Evolutionary conservation across 2,113 vertebrate genomes (phyloP).

Genomic region (Suncus etruscus): DNA sequence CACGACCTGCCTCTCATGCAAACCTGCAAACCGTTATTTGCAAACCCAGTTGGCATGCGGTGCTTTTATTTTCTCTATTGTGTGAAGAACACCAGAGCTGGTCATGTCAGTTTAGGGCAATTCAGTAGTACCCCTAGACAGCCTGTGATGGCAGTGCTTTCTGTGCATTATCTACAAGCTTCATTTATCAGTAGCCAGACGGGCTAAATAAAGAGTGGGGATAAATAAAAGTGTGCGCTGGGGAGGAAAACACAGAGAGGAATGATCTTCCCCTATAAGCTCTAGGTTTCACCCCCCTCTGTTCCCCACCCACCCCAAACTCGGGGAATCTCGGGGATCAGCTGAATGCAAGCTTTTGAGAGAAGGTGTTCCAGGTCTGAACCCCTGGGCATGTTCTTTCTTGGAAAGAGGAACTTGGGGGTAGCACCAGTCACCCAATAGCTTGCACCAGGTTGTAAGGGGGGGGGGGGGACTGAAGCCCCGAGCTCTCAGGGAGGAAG

Average conservation of each 20-base stretch:
- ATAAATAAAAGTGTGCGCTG: neutral
- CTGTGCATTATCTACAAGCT: neutral
- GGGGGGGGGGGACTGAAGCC: conserved; percentile 9
- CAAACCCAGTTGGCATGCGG: neutral
- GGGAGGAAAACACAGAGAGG: neutral
- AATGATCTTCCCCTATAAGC: no score
- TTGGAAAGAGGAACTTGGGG: conserved; percentile 47
- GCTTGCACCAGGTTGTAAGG: neutral
- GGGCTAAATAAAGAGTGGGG: neutral
- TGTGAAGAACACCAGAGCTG: neutral
- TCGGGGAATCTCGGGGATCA: conserved; percentile 23
- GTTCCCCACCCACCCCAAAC: fast-evolving
- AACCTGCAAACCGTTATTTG: neutral
- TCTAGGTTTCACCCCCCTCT: no score
- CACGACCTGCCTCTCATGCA: neutral
- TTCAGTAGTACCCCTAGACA: neutral
- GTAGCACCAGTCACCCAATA: neutral
- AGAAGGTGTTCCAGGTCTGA: neutral
- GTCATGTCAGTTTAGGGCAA: neutral
- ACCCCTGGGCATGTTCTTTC: neutral
- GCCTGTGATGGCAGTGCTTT: neutral
- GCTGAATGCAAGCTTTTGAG: neutral
- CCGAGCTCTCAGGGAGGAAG: neutral
- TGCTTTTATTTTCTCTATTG: neutral
- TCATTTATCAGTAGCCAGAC: neutral